Percentiles rank a stretch among this genome's conserved stretches.
phyloP scores from a whole-genome alignment of 2,113 vertebrate species.

The Neolamprologus brichardi region DNA sequence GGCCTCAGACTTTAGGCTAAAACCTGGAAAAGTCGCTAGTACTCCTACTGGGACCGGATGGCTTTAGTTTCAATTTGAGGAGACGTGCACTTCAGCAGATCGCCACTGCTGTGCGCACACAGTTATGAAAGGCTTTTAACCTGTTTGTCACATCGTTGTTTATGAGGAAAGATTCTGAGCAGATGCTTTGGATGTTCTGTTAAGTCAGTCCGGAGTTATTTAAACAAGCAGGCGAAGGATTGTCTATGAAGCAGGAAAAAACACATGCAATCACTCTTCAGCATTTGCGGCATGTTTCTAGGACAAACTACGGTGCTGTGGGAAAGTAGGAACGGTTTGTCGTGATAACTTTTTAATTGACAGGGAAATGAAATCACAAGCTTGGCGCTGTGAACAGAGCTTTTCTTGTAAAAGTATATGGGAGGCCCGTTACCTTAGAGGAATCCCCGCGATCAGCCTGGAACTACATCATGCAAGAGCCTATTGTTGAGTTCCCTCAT shows the following conservation, averaged over 20 bases:
- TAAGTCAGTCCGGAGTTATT: background rate
- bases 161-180: background rate
- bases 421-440: background rate
- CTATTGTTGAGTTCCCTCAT: conserved; percentile 25
- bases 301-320: background rate
- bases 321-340: background rate
- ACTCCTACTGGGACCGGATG: background rate
- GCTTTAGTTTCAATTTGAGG: background rate
- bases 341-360: conserved; percentile 3
- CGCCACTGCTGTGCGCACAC: background rate
- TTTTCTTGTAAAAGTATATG: conserved; percentile 11
- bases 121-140: background rate
- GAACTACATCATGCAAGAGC: conserved; percentile 31
- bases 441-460: conserved; percentile 16
- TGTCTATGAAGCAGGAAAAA: background rate
- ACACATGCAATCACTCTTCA: fast-evolving
- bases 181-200: background rate
- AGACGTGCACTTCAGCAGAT: background rate
- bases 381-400: background rate
- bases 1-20: background rate
- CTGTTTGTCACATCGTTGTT: background rate
- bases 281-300: background rate
- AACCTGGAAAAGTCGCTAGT: background rate
- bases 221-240: background rate
- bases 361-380: conserved; percentile 27